Conservation (phyloP, 2,797 vertebrate genomes). For the Dicrostonyx torquatus region DNA sequence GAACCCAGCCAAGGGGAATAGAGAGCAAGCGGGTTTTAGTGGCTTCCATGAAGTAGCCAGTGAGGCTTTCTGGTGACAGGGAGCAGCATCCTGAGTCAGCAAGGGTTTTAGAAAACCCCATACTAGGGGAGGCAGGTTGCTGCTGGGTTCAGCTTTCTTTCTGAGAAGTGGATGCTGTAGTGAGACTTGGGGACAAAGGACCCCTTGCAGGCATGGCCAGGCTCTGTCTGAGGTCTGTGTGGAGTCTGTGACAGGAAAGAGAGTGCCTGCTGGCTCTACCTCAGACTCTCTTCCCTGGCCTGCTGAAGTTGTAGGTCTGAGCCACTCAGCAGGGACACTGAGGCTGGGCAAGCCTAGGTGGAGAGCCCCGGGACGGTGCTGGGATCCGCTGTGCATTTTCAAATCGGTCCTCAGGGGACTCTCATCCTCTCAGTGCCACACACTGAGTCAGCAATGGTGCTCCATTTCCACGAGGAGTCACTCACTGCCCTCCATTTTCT, state of each 20-base stretch:
- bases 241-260: neutral
- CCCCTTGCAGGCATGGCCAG: too few relatives aligned
- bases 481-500: neutral
- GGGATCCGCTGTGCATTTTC: neutral
- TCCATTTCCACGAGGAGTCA: neutral
- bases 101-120: neutral
- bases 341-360: neutral
- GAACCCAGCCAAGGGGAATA: neutral
- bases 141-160: neutral
- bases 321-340: neutral
- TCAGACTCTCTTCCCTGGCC: neutral
- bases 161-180: fast-evolving
- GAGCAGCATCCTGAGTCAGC: fast-evolving
- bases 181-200: too few relatives aligned
- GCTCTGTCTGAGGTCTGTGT: neutral
- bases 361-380: neutral
- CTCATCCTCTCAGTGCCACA: neutral
- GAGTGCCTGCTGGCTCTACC: neutral
- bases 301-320: neutral
- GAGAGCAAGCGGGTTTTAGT: too few relatives aligned
- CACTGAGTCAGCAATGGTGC: neutral
- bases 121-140: too few relatives aligned
- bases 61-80: neutral
- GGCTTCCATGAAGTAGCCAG: fast-evolving
- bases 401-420: neutral